A percentile compares a stretch with the other conserved stretches of the same genome.
Conservation (phyloP, 2,113 vertebrate genomes). For the Semnornis frantzii region DNA sequence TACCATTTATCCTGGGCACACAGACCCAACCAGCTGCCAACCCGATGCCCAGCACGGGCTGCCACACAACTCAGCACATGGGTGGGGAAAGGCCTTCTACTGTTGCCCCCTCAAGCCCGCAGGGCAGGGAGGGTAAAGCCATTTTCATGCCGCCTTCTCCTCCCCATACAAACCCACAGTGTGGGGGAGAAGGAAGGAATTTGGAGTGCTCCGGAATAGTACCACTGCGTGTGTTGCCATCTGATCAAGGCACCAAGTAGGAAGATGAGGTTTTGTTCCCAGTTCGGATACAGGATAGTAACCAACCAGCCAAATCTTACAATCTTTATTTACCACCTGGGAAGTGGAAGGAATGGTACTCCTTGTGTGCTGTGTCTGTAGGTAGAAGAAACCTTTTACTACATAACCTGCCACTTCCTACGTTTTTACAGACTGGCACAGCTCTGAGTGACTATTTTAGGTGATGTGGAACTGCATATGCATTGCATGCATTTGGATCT, state of each 20-base stretch:
- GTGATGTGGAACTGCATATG: neutral
- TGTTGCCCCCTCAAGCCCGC: too few species aligned
- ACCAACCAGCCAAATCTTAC: neutral
- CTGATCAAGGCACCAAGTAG: fast-evolving
- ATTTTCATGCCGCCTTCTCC: too few species aligned
- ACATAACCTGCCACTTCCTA: neutral
- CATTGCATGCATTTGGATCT: neutral
- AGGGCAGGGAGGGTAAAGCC: too few species aligned
- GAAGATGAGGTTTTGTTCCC: neutral
- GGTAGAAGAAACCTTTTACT: neutral
- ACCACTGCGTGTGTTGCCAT: fast-evolving
- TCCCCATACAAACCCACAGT: too few species aligned
- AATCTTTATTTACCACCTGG: neutral
- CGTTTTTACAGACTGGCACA: neutral
- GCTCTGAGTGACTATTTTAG: neutral
- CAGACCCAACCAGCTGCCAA: too few species aligned
- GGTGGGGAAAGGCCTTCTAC: too few species aligned
- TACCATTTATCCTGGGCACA: too few species aligned
- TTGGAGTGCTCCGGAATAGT: too few species aligned
- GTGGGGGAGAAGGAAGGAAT: too few species aligned
- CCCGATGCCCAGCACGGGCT: too few species aligned
- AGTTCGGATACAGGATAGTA: neutral
- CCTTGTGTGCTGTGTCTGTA: neutral
- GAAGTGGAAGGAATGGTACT: neutral
- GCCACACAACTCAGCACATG: too few species aligned